These are phyloP conservation scores for Galerucella pusilla DNA, from an alignment of 2,888 invertebrate genomes.

Conservation along the genomic window DNA sequence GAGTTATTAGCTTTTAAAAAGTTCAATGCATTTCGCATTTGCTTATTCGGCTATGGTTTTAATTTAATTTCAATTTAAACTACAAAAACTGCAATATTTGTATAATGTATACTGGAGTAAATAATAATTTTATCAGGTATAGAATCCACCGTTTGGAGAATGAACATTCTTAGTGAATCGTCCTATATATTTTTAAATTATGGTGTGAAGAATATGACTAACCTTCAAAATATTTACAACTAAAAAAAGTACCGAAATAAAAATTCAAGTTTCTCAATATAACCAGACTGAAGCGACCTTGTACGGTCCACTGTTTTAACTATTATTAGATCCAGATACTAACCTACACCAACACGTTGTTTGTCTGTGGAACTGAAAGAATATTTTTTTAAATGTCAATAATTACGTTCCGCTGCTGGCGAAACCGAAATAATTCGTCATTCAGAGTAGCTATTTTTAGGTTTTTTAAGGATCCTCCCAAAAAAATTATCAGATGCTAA, in stretches of 20 bases:
- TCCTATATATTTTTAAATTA: not conserved
- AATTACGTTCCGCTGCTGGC: conserved; percentile 1
- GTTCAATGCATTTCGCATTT: too few species aligned
- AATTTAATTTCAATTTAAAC: too few species aligned
- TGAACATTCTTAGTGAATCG: too few species aligned
- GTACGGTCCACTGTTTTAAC: conserved; percentile 28
- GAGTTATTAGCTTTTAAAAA: too few species aligned
- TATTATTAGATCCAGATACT: conserved; percentile 42
- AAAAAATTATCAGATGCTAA: not conserved
- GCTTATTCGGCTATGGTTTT: too few species aligned
- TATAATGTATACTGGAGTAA: too few species aligned
- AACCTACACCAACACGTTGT: conserved; percentile 40
- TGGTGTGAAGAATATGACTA: not conserved
- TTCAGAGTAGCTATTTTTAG: not conserved
- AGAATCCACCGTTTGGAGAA: too few species aligned
- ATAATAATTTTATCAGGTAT: too few species aligned
- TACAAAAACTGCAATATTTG: too few species aligned
- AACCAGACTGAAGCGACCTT: conserved; percentile 34
- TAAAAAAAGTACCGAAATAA: conserved; percentile 23
- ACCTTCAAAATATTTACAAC: conserved; percentile 12
- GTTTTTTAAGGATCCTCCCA: not conserved
- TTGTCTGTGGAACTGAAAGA: conserved; percentile 23
- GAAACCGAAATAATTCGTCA: conserved; percentile 14
- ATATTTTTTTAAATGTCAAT: conserved; percentile 9
- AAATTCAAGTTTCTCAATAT: conserved; percentile 7